Base-by-base conservation (phyloP, 2,113 vertebrate genomes). In the Abramis brama region DNA sequence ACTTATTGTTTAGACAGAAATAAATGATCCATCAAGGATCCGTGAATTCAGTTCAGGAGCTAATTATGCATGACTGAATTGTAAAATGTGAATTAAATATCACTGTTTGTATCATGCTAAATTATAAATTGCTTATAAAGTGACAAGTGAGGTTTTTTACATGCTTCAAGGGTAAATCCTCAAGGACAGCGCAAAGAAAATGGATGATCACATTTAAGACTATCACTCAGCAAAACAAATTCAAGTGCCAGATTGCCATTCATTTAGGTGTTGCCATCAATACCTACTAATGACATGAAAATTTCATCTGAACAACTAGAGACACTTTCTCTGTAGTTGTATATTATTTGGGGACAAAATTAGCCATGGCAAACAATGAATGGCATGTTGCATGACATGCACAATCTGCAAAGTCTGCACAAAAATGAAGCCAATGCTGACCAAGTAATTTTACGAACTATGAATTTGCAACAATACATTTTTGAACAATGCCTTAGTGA, bases 71-170 rank as follows among this genome's bases (percentile, higher is more conserved):
- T 21, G 66, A 73, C 23, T 73, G 33, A 43, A 59, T 27, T 43
- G 7, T 25, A 43, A 83, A 83, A 83, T 83, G 82, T 55, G 82
- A 83, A 59, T 73, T 55, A 73, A 83, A 83, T 83, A 59, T 19
- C 81, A 83, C 45, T 13, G 79, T 73, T 59, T 57, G 33, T 33
- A 43, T 73, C 50, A 5, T 52, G 64, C 55, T 52, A n/a, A 50
- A 39, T 60, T 5, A 39, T 60, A 15, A 79, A 70, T 68, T 36
- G 47, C 25, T 50, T 11, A 6, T 33, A 33, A 78, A 57, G 50
- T 78, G 12, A 36, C 25, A 33, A 77, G 27, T 33, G n/a, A 52
- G 15, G 33, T 52, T 52, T 30, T 4, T 6, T 13, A 6, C 10
- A 43, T 43, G 17, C 19, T 9, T 70, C 4, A 71, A 36, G 33